Evolutionary conservation across 2,888 invertebrate species (phyloP).

Genomic region (Pomacea canaliculata): DNA sequence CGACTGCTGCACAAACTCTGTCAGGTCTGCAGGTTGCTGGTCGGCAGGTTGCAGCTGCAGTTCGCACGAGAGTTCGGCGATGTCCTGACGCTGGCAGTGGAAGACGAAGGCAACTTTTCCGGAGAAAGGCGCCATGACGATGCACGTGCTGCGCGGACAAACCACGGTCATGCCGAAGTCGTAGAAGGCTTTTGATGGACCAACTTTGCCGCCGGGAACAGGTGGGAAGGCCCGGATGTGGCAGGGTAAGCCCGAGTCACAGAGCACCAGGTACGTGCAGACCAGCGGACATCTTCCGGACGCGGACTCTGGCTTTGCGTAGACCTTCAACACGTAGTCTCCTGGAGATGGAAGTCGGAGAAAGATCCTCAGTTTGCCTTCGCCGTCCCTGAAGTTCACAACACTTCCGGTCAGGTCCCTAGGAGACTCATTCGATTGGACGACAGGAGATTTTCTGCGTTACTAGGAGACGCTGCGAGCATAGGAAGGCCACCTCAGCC

Average conservation of each 20-base stretch:
- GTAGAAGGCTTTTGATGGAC: constrained; percentile 18
- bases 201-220: constrained; percentile 9
- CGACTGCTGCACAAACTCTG: constrained; percentile 18
- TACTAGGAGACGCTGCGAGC: constrained; percentile 3
- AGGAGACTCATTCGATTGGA: background rate
- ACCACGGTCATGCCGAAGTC: constrained; percentile 11
- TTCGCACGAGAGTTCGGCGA: constrained; percentile 15
- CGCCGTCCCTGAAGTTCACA: constrained; percentile 14
- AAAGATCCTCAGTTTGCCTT: constrained; percentile 10
- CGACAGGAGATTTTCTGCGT: constrained; percentile 14
- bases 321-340: constrained; percentile 17
- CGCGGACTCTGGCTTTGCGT: constrained; percentile 11
- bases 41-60: background rate
- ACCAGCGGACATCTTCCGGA: constrained; percentile 15
- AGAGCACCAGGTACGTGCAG: constrained; percentile 20
- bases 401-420: constrained; percentile 5
- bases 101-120: constrained; percentile 20
- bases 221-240: constrained; percentile 5
- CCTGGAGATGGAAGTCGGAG: constrained; percentile 13
- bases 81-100: background rate
- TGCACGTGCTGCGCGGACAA: constrained; percentile 12
- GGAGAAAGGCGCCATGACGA: constrained; percentile 13
- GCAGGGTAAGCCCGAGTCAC: constrained; percentile 5
- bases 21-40: background rate
- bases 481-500: constrained; percentile 53